Base-by-base conservation (phyloP, 2,797 vertebrate genomes). In the Coregonus ussuriensis region DNA sequence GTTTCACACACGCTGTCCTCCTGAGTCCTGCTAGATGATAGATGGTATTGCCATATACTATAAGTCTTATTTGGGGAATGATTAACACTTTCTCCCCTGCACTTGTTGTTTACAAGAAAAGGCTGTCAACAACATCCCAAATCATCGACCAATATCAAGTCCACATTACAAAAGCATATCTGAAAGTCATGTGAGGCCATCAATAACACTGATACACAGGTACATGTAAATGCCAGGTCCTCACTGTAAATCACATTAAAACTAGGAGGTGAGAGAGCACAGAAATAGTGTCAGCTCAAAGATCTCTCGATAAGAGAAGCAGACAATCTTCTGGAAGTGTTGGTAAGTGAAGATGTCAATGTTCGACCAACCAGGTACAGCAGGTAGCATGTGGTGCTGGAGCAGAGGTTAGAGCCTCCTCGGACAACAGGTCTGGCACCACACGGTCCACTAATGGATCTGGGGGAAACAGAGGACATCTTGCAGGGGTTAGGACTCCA, bases 401-500 rank as follows among this genome's bases (percentile, higher is more conserved):
- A 29, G 74, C 81, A 76, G 81, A 75, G 71, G 81, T 77, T 51
- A 71, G 63, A 87, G 81, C 82, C 59, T 87, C 83, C 78, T 88
- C 62, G 16, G 78, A 77, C 83, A 76, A 81, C 76, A 70, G 79
- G 77, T 37, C 75, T 69, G 51, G 7, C 21, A 13, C 21, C 21
- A 21, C 59, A 25, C 81, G 67, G 81, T 74, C 84, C 83, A 71
- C 82, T 86, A 85, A 86, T 80, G 81, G 82, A 84, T 82, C 80
- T 47, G 82, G 86, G 85, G 88, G 89, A 92, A 89, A 89, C 85
- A 75, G 75, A 87, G 89, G 89, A 93, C 87, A 88, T 90, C 89
- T 90, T 88, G 84, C 86, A 82, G 81, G 90, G 89, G 88, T 88
- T 93, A 87, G 79, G 88, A 91, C 90, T 93, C 91, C 91, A 92